These are phyloP conservation scores for Furnarius figulus DNA, from an alignment of 2,113 vertebrate species.

Conservation along the genomic window DNA sequence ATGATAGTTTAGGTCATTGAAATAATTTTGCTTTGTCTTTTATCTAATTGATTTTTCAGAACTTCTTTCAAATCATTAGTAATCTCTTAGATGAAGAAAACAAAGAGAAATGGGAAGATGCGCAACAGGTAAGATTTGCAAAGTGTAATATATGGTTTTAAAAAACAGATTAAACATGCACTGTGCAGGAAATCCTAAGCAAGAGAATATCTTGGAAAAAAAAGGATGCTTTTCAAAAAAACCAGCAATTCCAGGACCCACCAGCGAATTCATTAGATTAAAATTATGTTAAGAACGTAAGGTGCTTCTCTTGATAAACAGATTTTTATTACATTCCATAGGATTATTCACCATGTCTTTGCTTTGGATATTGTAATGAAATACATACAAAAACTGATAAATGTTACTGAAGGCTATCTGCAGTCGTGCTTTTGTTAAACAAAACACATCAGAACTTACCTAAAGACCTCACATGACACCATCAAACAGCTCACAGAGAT, in stretches of 20 bases:
- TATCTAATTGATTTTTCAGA: constrained; percentile 83
- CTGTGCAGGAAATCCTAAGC: neutral
- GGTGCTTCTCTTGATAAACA: neutral
- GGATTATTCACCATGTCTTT: neutral
- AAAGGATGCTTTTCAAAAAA: neutral
- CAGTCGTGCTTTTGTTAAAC: neutral
- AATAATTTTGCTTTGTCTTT: constrained; percentile 1
- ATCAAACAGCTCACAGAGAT: neutral
- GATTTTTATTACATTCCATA: neutral
- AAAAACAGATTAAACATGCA: neutral
- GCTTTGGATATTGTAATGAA: neutral
- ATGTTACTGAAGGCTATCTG: neutral
- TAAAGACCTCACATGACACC: neutral
- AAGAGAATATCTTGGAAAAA: neutral
- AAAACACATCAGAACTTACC: neutral
- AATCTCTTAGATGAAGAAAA: constrained; percentile 99
- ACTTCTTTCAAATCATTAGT: constrained; percentile 99
- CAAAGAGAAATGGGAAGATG: constrained; percentile 98
- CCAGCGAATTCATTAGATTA: neutral
- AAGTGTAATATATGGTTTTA: neutral
- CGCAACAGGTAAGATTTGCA: constrained; percentile 88
- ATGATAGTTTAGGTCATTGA: neutral
- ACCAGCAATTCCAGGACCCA: neutral
- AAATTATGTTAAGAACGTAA: neutral
- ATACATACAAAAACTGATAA: neutral